Evolutionary conservation across 2,113 vertebrate species (phyloP).

Genomic region (Burhinus bistriatus): DNA sequence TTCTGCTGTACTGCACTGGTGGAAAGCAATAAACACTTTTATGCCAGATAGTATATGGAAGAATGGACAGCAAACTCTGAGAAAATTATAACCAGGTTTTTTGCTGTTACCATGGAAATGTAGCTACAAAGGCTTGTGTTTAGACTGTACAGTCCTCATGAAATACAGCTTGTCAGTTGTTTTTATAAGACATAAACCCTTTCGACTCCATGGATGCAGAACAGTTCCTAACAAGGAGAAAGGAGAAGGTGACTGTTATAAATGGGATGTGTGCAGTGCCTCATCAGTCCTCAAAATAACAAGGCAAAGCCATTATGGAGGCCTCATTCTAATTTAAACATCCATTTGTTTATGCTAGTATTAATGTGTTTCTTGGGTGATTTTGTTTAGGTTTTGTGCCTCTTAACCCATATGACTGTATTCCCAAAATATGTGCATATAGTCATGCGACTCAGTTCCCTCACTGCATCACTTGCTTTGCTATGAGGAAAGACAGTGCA

Average conservation of each 20-base stretch:
- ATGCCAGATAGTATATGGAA: not conserved
- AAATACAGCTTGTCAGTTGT: constrained; percentile 20
- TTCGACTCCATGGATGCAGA: constrained; percentile 56
- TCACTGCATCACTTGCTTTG: not conserved
- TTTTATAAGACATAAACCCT: constrained; percentile 25
- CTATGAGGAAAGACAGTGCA: not conserved
- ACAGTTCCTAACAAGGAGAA: constrained; percentile 84
- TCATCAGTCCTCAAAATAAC: constrained; percentile 61
- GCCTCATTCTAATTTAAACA: constrained; percentile 66
- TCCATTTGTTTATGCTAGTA: constrained; percentile 3
- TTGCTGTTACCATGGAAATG: constrained; percentile 50
- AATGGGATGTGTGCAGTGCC: constrained; percentile 47
- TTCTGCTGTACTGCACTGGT: not conserved
- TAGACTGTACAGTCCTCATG: not conserved
- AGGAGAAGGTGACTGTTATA: constrained; percentile 22
- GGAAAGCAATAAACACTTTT: constrained; percentile 1
- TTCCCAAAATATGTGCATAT: not conserved
- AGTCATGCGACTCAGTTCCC: not conserved
- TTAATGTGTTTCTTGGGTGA: constrained; percentile 38
- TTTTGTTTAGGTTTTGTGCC: constrained; percentile 51
- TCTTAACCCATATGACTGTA: not conserved
- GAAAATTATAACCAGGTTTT: not conserved
- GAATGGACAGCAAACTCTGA: not conserved
- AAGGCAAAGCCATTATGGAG: constrained; percentile 58
- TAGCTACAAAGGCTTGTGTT: constrained; percentile 49